These are phyloP conservation scores for Murina feae DNA, from an alignment of 2,113 vertebrate genomes.

Conservation along the genomic window DNA sequence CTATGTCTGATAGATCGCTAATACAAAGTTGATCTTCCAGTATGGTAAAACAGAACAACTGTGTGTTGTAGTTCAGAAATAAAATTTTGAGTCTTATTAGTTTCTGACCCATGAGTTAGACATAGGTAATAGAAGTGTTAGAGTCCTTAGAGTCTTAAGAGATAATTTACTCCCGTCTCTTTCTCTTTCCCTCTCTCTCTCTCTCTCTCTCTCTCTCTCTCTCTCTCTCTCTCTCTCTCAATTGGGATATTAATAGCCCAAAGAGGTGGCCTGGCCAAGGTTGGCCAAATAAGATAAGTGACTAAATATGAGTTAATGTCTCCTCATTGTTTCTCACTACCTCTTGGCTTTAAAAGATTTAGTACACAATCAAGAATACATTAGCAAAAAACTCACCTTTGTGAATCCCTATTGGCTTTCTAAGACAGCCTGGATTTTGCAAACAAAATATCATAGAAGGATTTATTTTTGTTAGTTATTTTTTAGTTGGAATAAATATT, in stretches of 20 bases:
- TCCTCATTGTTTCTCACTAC: background rate
- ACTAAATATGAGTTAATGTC: background rate
- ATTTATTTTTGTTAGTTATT: constrained; percentile 40
- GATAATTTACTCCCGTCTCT: constrained; percentile 16
- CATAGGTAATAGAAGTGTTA: constrained; percentile 44
- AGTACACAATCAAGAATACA: constrained; percentile 17
- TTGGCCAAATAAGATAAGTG: constrained; percentile 15
- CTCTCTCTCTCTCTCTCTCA: background rate
- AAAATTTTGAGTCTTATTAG: constrained; percentile 29
- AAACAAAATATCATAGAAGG: constrained; percentile 33
- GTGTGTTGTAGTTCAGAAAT: constrained; percentile 27
- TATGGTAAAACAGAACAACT: background rate
- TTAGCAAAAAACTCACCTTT: constrained; percentile 37
- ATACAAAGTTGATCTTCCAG: constrained; percentile 2
- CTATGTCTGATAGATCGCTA: background rate
- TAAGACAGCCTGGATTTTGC: constrained; percentile 35
- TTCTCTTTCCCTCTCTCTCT: no score
- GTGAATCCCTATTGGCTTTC: constrained; percentile 39
- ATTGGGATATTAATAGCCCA: background rate
- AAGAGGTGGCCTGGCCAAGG: constrained; percentile 28
- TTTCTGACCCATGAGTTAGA: constrained; percentile 46
- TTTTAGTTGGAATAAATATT: constrained; percentile 35
- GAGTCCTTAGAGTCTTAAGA: constrained; percentile 20
- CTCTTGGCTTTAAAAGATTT: constrained; percentile 31
- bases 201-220: no score